A percentile compares a stretch with the other conserved stretches of the same genome.
phyloP scores from a whole-genome alignment of 2,113 vertebrate genomes.

The Xenotilapia caudafasciata region DNA sequence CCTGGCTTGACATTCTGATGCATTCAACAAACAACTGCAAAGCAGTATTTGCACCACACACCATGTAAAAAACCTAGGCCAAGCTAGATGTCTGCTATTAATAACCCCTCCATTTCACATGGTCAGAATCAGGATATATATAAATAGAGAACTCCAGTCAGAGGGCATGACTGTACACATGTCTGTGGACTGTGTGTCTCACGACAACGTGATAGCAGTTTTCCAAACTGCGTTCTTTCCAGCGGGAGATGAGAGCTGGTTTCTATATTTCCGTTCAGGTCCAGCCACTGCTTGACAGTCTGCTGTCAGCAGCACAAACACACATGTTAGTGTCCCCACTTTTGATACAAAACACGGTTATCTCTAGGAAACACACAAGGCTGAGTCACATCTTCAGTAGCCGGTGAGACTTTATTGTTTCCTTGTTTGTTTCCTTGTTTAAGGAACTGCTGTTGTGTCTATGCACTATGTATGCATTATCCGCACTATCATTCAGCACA shows the following conservation, averaged over 20 bases:
- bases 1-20: neutral
- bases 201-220: neutral
- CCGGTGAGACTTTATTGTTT: neutral
- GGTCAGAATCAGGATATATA: conserved; percentile 6
- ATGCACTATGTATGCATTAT: neutral
- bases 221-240: neutral
- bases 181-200: neutral
- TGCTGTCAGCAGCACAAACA: neutral
- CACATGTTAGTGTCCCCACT: neutral
- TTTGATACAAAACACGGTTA: neutral
- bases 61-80: neutral
- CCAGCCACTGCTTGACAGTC: neutral
- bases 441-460: neutral
- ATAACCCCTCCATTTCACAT: conserved; percentile 35
- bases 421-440: neutral
- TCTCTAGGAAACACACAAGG: conserved; percentile 31
- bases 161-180: conserved; percentile 1
- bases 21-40: neutral
- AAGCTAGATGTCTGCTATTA: conserved; percentile 25
- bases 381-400: neutral
- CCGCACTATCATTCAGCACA: neutral
- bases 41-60: neutral
- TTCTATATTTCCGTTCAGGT: neutral
- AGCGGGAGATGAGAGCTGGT: neutral
- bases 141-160: conserved; percentile 36